Conservation (phyloP, 92 coral and sea anemone genomes). For the Zoanthus sansibaricus region DNA sequence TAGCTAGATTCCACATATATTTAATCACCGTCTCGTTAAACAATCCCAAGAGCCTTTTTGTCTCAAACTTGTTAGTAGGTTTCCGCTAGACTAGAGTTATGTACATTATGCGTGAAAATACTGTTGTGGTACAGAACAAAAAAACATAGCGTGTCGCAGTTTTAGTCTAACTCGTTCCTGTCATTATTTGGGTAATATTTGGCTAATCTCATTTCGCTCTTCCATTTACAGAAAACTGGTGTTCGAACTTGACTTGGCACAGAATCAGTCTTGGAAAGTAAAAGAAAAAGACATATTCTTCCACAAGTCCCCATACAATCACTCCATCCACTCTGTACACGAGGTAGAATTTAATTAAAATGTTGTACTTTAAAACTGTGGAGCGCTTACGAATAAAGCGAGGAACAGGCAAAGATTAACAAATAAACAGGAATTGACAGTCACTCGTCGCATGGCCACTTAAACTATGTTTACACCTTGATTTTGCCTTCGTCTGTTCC, state of each 20-base stretch:
- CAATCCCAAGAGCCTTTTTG: no score
- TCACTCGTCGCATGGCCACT: no score
- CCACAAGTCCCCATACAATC: slow-evolving; percentile 65
- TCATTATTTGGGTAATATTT: neutral
- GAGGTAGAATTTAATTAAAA: slow-evolving; percentile 21
- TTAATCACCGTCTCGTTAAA: no score
- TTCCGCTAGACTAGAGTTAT: no score
- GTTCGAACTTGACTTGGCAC: slow-evolving; percentile 84
- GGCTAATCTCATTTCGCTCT: neutral
- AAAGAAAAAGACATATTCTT: slow-evolving; percentile 76
- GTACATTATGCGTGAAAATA: no score
- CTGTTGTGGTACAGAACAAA: no score
- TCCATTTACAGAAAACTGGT: slow-evolving; percentile 72
- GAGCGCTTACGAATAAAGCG: neutral
- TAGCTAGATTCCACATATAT: no score
- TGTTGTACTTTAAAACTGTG: neutral
- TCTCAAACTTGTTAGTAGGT: no score
- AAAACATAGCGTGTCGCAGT: neutral
- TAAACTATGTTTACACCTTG: no score
- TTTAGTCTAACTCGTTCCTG: neutral
- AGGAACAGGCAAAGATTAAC: neutral
- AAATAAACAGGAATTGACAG: no score
- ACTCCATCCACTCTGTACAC: slow-evolving; percentile 58
- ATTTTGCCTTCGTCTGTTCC: no score
- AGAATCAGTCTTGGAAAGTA: slow-evolving; percentile 86